Percentiles rank a stretch among this genome's conserved stretches.
These are phyloP conservation scores for Silvanus unidentatus DNA, from an alignment of 2,888 invertebrate species.

Conservation along the genomic window DNA sequence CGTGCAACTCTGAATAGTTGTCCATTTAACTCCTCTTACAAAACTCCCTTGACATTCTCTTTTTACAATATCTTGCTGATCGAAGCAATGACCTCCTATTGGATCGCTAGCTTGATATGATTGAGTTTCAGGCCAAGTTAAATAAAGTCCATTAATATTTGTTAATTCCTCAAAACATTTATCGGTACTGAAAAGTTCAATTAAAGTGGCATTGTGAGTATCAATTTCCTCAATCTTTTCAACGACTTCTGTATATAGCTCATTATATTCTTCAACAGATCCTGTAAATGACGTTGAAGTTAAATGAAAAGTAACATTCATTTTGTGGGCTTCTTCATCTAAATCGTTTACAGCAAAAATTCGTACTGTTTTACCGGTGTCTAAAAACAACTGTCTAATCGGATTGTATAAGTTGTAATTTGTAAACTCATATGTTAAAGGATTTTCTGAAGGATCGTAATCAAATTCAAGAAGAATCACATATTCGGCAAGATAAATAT, in stretches of 20 bases:
- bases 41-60: constrained; percentile 54
- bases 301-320: neutral
- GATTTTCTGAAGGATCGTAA: constrained; percentile 20
- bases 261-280: constrained; percentile 1
- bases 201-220: constrained; percentile 5
- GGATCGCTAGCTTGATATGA: constrained; percentile 14
- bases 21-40: constrained; percentile 53
- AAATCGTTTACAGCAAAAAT: constrained; percentile 25
- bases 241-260: neutral
- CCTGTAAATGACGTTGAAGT: neutral
- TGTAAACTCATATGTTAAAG: constrained; percentile 9
- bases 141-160: neutral
- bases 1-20: constrained; percentile 19
- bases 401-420: constrained; percentile 3
- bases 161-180: constrained; percentile 15
- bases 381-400: constrained; percentile 5
- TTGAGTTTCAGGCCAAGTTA: constrained; percentile 23
- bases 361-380: constrained; percentile 18
- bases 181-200: constrained; percentile 18
- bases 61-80: constrained; percentile 51
- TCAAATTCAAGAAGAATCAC: constrained; percentile 19
- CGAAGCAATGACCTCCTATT: constrained; percentile 45
- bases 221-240: neutral
- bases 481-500: constrained; percentile 23
- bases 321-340: constrained; percentile 14